phyloP scores from a whole-genome alignment of 2,797 vertebrate species.

The Fistularia commersonii region DNA sequence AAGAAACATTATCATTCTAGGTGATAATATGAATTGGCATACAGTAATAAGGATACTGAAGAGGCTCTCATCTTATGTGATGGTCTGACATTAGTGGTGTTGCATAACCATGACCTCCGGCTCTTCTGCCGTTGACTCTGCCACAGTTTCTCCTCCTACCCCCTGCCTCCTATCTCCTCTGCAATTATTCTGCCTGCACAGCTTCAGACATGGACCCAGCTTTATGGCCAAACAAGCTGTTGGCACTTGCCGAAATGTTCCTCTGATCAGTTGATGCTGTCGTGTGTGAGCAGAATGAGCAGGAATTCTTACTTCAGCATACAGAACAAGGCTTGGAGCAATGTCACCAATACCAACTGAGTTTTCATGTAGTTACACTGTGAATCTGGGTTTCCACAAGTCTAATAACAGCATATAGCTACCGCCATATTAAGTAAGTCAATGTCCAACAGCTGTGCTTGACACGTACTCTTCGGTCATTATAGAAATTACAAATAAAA shows the following conservation, averaged over 20 bases:
- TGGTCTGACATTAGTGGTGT: slow-evolving; percentile 58
- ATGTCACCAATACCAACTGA: slow-evolving; percentile 9
- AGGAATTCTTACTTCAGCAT: slow-evolving; percentile 4
- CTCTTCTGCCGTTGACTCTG: slow-evolving; percentile 36
- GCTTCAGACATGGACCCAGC: slow-evolving; percentile 34
- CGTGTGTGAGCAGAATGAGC: slow-evolving; percentile 11
- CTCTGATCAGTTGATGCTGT: slow-evolving; percentile 28
- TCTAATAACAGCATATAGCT: no score
- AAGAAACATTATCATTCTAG: slow-evolving; percentile 27
- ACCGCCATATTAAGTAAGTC: no score
- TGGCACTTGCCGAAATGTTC: slow-evolving; percentile 43
- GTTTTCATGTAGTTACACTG: no score
- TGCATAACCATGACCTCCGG: slow-evolving; percentile 64
- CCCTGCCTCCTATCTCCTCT: slow-evolving; percentile 25
- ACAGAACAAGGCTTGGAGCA: slow-evolving; percentile 4
- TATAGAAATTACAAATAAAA: no score
- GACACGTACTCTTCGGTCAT: no score
- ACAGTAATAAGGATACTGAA: slow-evolving; percentile 31
- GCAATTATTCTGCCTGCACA: slow-evolving; percentile 51
- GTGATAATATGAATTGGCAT: slow-evolving; percentile 44
- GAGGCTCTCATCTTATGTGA: slow-evolving; percentile 43
- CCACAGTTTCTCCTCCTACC: slow-evolving; percentile 1
- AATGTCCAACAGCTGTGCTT: no score
- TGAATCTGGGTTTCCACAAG: no score
- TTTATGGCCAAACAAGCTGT: slow-evolving; percentile 50